Base-by-base conservation (phyloP, 1,140 invertebrate genomes). In the Cylas formicarius region DNA sequence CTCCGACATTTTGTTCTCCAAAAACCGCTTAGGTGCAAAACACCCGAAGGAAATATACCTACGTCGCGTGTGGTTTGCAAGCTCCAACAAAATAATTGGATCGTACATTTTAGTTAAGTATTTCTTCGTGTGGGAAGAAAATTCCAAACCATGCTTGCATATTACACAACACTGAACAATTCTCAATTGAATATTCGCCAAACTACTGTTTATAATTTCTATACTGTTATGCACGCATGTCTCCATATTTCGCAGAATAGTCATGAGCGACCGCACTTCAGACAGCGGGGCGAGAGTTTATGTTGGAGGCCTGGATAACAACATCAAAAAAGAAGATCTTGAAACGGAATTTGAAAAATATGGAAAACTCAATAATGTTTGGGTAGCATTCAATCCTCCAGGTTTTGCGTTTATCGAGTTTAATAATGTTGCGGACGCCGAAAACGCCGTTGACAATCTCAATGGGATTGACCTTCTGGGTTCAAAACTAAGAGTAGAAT, bases 331-430 rank as follows among this genome's bases (percentile, higher is more conserved):
- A 62, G 87, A 90, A 69, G 86, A 91, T 66, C 67, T 91, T 23
- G 86, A 92, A 89, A 71, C 75, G 90, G 60, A 92, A 86, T 70
- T 97, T 84, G 66, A 92, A 56, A 71, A 75, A 52, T 76, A 71
- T 56, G 74, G 63, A 20, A 66, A 65, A 57, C 71, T 90, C 47
- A 84, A 81, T 58, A 90, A 81, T 67, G 86, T 93, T 9, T 95
- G 90, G 90, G 89, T 95, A 45, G 91, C 90, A 21, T 82, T 91
- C 63, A 94, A 94, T 68, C 92, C 89, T 52, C 89, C 82, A 56
- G 92, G 93, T 53, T 99, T 99, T 75, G 96, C 95, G 36, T 99
- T 99, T 75, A 88, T 99, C 60, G 94, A 98, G 71, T 99, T 96
- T 75, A 86, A 93, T 69, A 92, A 93, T 67, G 77, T 81, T 58